phyloP scores from a whole-genome alignment of 2,797 vertebrate species.

The Helicolenus hilgendorfi region DNA sequence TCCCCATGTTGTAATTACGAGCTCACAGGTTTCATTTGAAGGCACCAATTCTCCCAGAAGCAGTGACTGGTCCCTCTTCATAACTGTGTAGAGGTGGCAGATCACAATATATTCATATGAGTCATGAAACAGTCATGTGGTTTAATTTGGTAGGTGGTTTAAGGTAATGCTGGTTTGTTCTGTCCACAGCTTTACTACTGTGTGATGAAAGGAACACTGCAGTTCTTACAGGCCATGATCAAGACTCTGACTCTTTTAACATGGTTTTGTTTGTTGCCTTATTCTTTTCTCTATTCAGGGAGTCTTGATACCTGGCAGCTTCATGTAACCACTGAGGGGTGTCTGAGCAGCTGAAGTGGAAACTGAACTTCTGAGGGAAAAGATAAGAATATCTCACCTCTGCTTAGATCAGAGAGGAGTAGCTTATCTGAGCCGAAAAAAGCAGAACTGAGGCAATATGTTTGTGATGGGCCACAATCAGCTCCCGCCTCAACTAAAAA shows the following conservation, averaged over 20 bases:
- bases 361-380: not conserved
- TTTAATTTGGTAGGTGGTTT: not conserved
- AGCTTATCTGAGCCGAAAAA: not conserved
- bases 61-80: not conserved
- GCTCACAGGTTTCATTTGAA: too few species aligned
- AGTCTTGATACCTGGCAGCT: not conserved
- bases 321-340: too few species aligned
- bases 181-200: not conserved
- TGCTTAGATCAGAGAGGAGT: not conserved
- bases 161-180: not conserved
- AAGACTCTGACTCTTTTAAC: not conserved
- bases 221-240: not conserved
- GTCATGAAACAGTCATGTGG: not conserved
- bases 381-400: not conserved
- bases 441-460: not conserved
- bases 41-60: too few species aligned
- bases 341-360: not conserved
- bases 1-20: too few species aligned
- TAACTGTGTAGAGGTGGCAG: not conserved
- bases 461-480: not conserved
- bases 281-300: not conserved
- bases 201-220: not conserved
- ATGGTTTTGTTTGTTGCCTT: not conserved
- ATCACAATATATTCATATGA: not conserved
- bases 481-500: not conserved